A percentile compares a stretch with the other conserved stretches of the same genome.
These are phyloP conservation scores for Drosophila paranaensis DNA, from an alignment of 2,888 invertebrate genomes.

Conservation along the genomic window DNA sequence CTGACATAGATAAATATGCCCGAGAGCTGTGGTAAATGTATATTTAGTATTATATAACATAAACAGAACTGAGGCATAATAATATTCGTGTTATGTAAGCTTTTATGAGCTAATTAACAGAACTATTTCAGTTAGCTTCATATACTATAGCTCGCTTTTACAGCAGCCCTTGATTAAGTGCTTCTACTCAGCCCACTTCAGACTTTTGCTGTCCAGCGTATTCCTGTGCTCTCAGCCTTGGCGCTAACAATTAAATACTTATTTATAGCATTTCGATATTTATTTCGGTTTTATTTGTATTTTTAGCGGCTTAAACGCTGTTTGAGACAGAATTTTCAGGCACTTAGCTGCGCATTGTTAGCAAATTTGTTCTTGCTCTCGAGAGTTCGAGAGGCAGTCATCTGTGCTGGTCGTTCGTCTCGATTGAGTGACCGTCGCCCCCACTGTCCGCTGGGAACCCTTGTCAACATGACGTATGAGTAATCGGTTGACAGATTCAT, in stretches of 20 bases:
- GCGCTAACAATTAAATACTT: not conserved
- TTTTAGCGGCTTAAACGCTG: not conserved
- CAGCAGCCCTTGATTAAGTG: not conserved
- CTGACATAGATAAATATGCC: slow-evolving; percentile 29
- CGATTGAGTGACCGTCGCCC: slow-evolving; percentile 34
- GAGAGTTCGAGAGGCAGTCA: slow-evolving; percentile 19
- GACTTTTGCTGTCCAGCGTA: not conserved
- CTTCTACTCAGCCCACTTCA: not conserved
- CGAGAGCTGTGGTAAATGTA: not conserved
- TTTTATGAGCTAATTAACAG: slow-evolving; percentile 24
- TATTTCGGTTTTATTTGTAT: not conserved
- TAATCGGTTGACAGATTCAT: slow-evolving; percentile 61
- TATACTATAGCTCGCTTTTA: not conserved
- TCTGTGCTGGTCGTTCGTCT: slow-evolving; percentile 42
- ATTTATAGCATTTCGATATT: not conserved
- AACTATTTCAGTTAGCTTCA: too few species aligned
- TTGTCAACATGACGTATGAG: slow-evolving; percentile 48
- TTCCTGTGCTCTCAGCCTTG: not conserved
- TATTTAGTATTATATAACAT: slow-evolving; percentile 7
- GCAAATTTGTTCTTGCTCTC: slow-evolving; percentile 18
- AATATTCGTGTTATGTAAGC: slow-evolving; percentile 12
- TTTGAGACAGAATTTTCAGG: not conserved
- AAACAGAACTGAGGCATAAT: slow-evolving; percentile 33
- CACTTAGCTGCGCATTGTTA: slow-evolving; percentile 22
- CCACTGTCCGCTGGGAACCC: slow-evolving; percentile 13